Evolutionary conservation across 2,113 vertebrate species (phyloP).

Genomic region (Phalacrocorax carbo): DNA sequence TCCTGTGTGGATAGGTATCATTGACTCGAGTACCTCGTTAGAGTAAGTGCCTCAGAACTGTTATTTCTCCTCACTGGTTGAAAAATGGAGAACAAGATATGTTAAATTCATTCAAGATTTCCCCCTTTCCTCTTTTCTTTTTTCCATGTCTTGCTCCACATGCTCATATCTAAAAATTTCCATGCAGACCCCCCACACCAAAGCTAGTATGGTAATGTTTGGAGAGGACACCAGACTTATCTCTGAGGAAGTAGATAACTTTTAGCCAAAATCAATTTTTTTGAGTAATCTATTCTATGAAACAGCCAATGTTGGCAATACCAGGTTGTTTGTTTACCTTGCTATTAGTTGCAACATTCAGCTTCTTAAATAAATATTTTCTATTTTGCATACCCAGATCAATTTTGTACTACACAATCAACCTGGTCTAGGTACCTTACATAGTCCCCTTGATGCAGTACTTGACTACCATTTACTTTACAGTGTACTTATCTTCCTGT

Average conservation of each 20-base stretch:
- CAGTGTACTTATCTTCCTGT: neutral
- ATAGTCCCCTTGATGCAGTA: neutral
- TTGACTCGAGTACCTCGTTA: neutral
- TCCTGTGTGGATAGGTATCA: neutral
- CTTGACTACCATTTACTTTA: neutral
- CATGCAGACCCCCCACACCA: neutral
- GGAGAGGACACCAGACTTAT: neutral
- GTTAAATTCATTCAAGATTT: neutral
- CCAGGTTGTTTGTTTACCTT: neutral
- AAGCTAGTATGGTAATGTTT: neutral
- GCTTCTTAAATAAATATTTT: neutral
- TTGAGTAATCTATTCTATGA: neutral
- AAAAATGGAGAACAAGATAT: neutral
- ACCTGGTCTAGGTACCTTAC: neutral
- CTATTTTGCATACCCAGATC: neutral
- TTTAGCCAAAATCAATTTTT: neutral
- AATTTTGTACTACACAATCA: neutral
- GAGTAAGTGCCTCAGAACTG: neutral
- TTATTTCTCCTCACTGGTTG: neutral
- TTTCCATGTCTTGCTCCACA: neutral
- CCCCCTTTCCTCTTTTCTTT: accelerated
- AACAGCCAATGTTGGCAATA: neutral
- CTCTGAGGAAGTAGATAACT: neutral
- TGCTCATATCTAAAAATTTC: neutral
- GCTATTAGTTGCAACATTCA: neutral